phyloP scores from a whole-genome alignment of 1,140 invertebrate species.

The Kradibia gibbosae region DNA sequence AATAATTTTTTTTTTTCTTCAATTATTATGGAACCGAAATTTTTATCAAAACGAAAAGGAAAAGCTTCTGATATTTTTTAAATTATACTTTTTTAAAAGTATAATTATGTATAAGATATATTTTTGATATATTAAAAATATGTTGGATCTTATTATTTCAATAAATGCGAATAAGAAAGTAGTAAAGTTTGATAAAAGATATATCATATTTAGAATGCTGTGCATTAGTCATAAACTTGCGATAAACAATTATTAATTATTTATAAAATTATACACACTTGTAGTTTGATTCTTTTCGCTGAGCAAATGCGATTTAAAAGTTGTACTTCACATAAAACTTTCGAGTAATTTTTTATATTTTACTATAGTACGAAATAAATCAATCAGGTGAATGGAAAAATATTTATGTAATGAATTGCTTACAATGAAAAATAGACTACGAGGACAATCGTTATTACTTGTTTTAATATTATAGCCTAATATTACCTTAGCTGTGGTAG shows the following conservation, averaged over 20 bases:
- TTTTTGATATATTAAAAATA: neutral
- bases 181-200: too few species aligned
- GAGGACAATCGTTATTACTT: conserved; percentile 47
- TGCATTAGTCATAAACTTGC: conserved; percentile 20
- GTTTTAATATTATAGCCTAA: conserved; percentile 46
- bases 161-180: too few species aligned
- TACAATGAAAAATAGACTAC: conserved; percentile 40
- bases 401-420: conserved; percentile 28
- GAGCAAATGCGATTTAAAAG: conserved; percentile 1
- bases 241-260: conserved; percentile 8
- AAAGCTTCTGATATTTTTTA: neutral
- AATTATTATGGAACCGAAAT: too few species aligned
- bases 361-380: too few species aligned
- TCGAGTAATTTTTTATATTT: conserved; percentile 7
- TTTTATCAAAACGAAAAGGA: too few species aligned
- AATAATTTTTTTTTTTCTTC: too few species aligned
- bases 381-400: conserved; percentile 15
- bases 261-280: conserved; percentile 17
- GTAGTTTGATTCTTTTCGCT: conserved; percentile 14
- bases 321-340: conserved; percentile 14
- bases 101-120: neutral
- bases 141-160: neutral
- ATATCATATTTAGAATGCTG: conserved; percentile 13
- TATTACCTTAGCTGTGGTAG: conserved; percentile 43
- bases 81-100: neutral